Evolutionary conservation across 2,888 invertebrate genomes (phyloP).

Genomic region (Zaprionus obscuricornis): DNA sequence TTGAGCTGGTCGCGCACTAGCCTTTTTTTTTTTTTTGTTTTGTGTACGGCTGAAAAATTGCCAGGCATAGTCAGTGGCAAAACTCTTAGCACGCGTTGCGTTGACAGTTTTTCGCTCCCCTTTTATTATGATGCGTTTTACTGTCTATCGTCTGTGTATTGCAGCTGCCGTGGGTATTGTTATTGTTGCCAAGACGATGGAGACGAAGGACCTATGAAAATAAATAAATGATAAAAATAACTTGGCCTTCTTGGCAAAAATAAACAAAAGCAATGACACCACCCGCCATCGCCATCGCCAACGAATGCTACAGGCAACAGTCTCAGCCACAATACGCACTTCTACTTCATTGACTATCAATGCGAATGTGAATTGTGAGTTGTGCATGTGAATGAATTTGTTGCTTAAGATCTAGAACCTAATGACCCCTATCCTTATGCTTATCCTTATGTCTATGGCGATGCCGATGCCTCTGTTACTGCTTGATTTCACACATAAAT

Average conservation of each 20-base stretch:
- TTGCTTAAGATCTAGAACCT: conserved; percentile 27
- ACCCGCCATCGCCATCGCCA: conserved; percentile 35
- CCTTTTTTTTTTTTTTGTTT: too few relatives aligned
- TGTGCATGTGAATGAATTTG: conserved; percentile 36
- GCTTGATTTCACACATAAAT: conserved; percentile 60
- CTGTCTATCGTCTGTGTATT: too few relatives aligned
- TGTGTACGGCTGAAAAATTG: too few relatives aligned
- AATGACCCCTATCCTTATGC: conserved; percentile 66
- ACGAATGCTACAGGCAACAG: neutral
- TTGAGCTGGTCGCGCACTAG: too few relatives aligned
- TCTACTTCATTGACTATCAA: conserved; percentile 68
- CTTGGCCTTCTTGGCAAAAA: conserved; percentile 47
- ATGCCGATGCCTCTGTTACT: conserved; percentile 25
- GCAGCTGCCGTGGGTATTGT: conserved; percentile 24
- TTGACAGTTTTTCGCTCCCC: conserved; percentile 37
- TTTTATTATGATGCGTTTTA: neutral
- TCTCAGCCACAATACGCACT: conserved; percentile 25
- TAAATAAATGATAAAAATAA: conserved; percentile 16
- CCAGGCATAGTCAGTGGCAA: neutral
- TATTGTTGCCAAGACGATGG: conserved; percentile 54
- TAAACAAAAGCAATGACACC: conserved; percentile 66
- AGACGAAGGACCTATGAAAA: conserved; percentile 23
- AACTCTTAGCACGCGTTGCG: conserved; percentile 17
- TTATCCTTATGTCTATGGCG: neutral
- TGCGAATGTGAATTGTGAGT: conserved; percentile 19